Conservation (phyloP, 2,113 vertebrate genomes). For the Grammomys dolichurus region DNA sequence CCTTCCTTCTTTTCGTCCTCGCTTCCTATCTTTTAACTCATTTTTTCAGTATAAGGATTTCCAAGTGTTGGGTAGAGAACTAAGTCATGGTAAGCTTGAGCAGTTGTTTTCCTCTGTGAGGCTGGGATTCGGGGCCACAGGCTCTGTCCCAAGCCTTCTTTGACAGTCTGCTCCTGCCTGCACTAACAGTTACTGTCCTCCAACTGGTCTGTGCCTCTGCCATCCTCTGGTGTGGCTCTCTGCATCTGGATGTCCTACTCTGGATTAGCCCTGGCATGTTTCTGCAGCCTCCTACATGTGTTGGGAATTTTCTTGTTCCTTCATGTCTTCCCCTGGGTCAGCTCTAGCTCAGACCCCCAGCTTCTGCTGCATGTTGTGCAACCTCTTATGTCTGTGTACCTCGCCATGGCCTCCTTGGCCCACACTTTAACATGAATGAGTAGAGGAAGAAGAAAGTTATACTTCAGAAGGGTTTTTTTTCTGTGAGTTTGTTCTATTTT, state of each 20-base stretch:
- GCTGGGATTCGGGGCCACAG: not conserved
- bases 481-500: not conserved
- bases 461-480: not conserved
- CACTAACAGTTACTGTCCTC: not conserved
- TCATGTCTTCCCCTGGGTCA: not conserved
- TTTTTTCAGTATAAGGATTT: not conserved
- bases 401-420: not conserved
- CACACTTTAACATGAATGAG: not conserved
- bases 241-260: not conserved
- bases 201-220: not conserved
- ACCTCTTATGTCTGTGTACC: not conserved
- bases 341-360: not conserved
- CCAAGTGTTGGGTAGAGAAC: not conserved
- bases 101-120: not conserved
- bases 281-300: not conserved
- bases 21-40: not conserved
- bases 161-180: not conserved
- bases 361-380: not conserved
- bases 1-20: not conserved
- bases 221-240: not conserved
- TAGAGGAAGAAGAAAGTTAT: conserved; percentile 18
- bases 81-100: not conserved
- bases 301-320: not conserved
- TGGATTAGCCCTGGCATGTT: not conserved
- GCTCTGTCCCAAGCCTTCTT: not conserved